Conservation (phyloP, 2,797 vertebrate species). For the Chloroceryle inda region DNA sequence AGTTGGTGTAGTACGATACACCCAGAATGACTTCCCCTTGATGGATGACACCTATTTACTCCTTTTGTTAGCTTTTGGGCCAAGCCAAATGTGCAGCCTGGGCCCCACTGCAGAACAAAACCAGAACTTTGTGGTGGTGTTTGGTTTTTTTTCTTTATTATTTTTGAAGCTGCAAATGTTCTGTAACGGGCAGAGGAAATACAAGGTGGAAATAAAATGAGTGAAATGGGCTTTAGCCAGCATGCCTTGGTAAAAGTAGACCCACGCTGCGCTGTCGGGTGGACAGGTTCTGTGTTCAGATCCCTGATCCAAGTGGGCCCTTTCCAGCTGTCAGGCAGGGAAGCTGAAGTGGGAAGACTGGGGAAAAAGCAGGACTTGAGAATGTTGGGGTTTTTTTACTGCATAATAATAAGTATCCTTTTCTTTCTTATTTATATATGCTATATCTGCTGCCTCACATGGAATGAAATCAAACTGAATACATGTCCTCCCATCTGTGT, state of each 20-base stretch:
- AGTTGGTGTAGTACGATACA: conserved; percentile 44
- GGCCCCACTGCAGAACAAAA: not conserved
- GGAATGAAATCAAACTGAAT: not conserved
- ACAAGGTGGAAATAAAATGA: not conserved
- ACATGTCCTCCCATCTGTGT: not conserved
- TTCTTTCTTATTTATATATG: not conserved
- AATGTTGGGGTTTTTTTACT: not conserved
- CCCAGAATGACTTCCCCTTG: conserved; percentile 63
- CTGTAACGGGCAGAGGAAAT: not conserved
- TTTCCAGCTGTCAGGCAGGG: not conserved
- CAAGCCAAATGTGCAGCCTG: conserved; percentile 4
- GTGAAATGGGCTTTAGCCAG: not conserved
- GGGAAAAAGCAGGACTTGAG: not conserved
- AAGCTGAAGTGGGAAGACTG: not conserved
- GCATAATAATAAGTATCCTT: not conserved
- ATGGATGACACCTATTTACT: conserved; percentile 65
- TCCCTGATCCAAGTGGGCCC: not conserved
- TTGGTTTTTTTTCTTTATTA: not conserved
- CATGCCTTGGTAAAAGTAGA: not conserved
- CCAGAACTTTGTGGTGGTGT: not conserved
- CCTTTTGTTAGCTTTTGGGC: conserved; percentile 49
- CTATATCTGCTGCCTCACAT: not conserved
- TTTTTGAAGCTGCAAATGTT: conserved; percentile 27
- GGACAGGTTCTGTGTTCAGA: not conserved
- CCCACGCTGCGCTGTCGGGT: not conserved